phyloP scores from a whole-genome alignment of 2,113 vertebrate genomes.

The Vimba vimba region DNA sequence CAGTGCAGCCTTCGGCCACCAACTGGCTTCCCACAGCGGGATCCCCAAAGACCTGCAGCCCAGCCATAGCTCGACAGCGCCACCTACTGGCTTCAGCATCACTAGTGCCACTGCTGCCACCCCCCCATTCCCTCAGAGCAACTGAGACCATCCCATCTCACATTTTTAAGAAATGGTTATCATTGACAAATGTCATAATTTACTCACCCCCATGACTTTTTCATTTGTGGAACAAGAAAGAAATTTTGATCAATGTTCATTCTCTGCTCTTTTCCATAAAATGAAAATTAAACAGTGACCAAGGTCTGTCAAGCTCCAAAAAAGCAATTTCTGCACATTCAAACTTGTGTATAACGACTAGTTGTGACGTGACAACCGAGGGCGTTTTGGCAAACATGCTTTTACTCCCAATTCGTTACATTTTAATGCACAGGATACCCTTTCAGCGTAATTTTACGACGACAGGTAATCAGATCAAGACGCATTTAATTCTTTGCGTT shows the following conservation, averaged over 20 bases:
- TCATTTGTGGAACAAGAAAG: neutral
- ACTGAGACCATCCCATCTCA: slow-evolving; percentile 66
- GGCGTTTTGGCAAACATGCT: too few relatives aligned
- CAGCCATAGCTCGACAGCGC: slow-evolving; percentile 98
- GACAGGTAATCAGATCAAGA: too few relatives aligned
- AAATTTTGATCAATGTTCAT: neutral
- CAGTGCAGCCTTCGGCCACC: slow-evolving; percentile 97
- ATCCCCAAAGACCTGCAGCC: slow-evolving; percentile 99
- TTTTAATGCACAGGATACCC: too few relatives aligned
- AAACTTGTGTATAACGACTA: neutral
- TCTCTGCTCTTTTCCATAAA: neutral
- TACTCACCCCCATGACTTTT: neutral
- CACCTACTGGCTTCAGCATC: slow-evolving; percentile 92
- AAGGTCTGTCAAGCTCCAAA: neutral
- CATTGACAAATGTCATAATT: neutral
- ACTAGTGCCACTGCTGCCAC: slow-evolving; percentile 92
- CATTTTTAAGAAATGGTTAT: neutral
- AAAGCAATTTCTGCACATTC: neutral
- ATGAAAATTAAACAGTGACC: neutral
- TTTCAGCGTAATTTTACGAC: too few relatives aligned
- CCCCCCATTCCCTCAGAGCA: slow-evolving; percentile 86
- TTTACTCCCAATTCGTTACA: too few relatives aligned
- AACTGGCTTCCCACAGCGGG: slow-evolving; percentile 96
- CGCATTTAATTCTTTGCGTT: too few relatives aligned
- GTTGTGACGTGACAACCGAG: neutral